phyloP scores from a whole-genome alignment of 2,888 invertebrate species.

The Drosophila rellima region DNA sequence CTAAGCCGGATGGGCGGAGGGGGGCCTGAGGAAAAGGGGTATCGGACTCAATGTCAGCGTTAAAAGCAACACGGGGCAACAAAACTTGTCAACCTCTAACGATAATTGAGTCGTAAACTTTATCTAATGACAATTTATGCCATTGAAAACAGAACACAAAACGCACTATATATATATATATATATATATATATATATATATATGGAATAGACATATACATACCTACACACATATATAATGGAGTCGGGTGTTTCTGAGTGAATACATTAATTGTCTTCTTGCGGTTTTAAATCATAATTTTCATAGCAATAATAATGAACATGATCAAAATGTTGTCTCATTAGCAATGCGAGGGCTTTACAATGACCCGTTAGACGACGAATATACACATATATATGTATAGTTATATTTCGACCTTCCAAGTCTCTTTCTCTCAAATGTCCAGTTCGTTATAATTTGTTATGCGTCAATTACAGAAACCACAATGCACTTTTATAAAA shows the following conservation, averaged over 20 bases:
- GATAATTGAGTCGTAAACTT: constrained; percentile 80
- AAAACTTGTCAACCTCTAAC: constrained; percentile 74
- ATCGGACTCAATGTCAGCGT: constrained; percentile 67
- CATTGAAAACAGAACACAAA: constrained; percentile 56
- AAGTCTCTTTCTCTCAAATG: neutral
- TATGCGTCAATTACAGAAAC: constrained; percentile 64
- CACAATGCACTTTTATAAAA: constrained; percentile 34
- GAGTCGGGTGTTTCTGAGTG: constrained; percentile 2
- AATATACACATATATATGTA: constrained; percentile 12
- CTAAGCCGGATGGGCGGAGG: neutral
- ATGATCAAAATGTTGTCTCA: constrained; percentile 62
- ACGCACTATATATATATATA: constrained; percentile 30
- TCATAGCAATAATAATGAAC: constrained; percentile 51
- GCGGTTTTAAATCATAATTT: constrained; percentile 73
- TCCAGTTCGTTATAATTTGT: constrained; percentile 48
- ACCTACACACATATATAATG: constrained; percentile 1
- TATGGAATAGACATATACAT: neutral
- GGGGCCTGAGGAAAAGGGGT: neutral
- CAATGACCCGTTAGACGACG: constrained; percentile 42
- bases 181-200: constrained; percentile 1
- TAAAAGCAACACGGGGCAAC: constrained; percentile 63
- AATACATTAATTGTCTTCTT: constrained; percentile 60
- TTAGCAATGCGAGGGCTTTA: constrained; percentile 53
- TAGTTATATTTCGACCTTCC: neutral
- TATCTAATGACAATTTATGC: constrained; percentile 80